Evolutionary conservation across 2,113 vertebrate genomes (phyloP), one percentile per base, ranked within the genome.

Genomic region (Oreamnos americanus): DNA sequence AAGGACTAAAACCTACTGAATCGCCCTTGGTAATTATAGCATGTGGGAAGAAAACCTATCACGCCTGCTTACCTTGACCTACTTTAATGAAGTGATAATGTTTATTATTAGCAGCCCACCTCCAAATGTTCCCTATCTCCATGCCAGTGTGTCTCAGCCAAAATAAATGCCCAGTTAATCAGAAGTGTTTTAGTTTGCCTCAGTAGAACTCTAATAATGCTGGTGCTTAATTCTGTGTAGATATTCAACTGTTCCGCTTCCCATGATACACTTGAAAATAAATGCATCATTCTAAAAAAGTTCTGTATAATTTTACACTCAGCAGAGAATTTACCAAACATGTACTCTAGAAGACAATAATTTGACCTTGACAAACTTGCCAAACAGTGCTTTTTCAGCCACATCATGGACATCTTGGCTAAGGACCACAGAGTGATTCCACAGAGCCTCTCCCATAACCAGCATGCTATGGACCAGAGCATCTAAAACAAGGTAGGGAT

Each of bases 51-150:
- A 87, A 74, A 94, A n/a, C 1, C 57, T 86, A 90, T 92, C 82
- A 89, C 15, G 89, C 71, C 95, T 97, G 30, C 82, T 96, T 97
- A 93, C 87, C 87, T 90, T 91, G 67, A 95, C 94, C 95, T 96
- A 96, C 88, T 96, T 97, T 95, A 95, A 97, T 79, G 90, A 96
- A 91, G 45, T 25, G 45, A 83, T 94, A 93, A 89, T 83, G 49
- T 57, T 94, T 74, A 55, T 58, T 96, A 91, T 89, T 94, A 74
- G 67, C 49, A 83, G n/a, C 26, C 28, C 58, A 36, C 33, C 79
- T 71, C 88, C 67, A 81, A 96, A 94, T 55, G 45, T 55, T 91
- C 58, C 64, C 90, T 90, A 51, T 91, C 90, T 94, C 83, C 83
- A 79, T 11, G 49, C 10, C 78, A 51, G 43, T 60, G 49, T 79